Percentiles rank a stretch among this genome's conserved stretches.
phyloP scores from a whole-genome alignment of 1,140 invertebrate genomes.

The Wiebesia pumilae region DNA sequence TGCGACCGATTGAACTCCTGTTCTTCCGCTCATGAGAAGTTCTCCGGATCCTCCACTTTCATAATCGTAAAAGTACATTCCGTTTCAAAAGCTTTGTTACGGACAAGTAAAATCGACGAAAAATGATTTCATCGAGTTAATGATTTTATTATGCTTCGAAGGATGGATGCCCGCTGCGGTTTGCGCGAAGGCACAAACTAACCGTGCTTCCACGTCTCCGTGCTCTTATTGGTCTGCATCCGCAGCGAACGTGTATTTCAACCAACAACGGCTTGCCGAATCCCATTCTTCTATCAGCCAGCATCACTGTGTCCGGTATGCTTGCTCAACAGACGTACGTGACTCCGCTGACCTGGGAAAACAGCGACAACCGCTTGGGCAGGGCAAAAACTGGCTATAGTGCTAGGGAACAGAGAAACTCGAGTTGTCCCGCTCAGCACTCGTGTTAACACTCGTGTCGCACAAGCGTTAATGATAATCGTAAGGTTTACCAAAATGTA shows the following conservation, averaged over 20 bases:
- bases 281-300: neutral
- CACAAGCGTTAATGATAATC: constrained; percentile 7
- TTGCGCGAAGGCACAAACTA: too few relatives aligned
- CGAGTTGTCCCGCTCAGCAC: neutral
- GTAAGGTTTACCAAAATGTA: neutral
- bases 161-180: too few relatives aligned
- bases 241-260: neutral
- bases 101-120: too few relatives aligned
- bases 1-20: too few relatives aligned
- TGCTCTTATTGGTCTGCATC: neutral
- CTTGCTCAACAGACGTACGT: neutral
- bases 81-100: too few relatives aligned
- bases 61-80: too few relatives aligned
- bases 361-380: neutral
- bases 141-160: too few relatives aligned
- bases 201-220: neutral
- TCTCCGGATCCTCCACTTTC: too few relatives aligned
- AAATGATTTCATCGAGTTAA: too few relatives aligned
- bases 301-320: neutral
- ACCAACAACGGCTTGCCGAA: neutral
- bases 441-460: too few relatives aligned
- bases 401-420: neutral
- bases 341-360: neutral
- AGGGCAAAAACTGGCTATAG: neutral
- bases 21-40: too few relatives aligned